Conservation (phyloP, 2,888 invertebrate genomes). For the Nomada goodeniana region DNA sequence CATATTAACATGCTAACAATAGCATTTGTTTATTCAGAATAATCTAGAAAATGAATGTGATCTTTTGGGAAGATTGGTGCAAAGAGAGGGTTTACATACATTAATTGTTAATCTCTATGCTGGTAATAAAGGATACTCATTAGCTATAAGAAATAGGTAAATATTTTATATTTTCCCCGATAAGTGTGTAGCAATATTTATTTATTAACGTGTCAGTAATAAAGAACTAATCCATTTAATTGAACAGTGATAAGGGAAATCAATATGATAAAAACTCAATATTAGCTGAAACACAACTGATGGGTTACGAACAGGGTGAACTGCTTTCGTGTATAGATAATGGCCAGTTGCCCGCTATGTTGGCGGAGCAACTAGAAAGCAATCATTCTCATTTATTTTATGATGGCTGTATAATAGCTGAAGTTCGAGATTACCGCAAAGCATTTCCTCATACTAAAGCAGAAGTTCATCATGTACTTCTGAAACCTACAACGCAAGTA, state of each 20-base stretch:
- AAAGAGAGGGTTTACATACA: conserved; percentile 94
- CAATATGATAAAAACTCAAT: conserved; percentile 88
- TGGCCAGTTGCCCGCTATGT: conserved; percentile 94
- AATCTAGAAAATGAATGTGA: conserved; percentile 83
- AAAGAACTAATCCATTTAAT: conserved; percentile 29
- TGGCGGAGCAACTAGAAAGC: conserved; percentile 93
- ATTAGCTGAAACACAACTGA: conserved; percentile 89
- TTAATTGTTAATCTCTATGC: conserved; percentile 96
- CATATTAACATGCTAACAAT: conserved; percentile 9
- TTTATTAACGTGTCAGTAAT: conserved; percentile 6
- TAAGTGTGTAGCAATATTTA: conserved; percentile 1
- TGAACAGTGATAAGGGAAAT: conserved; percentile 81
- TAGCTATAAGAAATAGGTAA: conserved; percentile 88
- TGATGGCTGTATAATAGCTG: conserved; percentile 95
- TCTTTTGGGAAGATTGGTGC: conserved; percentile 93
- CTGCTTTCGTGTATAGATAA: conserved; percentile 94
- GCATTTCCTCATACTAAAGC: conserved; percentile 91
- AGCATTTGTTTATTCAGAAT: conserved; percentile 70
- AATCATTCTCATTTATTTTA: conserved; percentile 95
- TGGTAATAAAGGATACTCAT: conserved; percentile 95
- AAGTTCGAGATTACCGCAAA: conserved; percentile 95
- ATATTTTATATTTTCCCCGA: conserved; percentile 47
- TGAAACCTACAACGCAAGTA: conserved; percentile 95
- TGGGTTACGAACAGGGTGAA: conserved; percentile 96
- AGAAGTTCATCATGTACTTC: conserved; percentile 94